Conservation (phyloP, 2,888 invertebrate genomes). For the Oxytorus armatus region DNA sequence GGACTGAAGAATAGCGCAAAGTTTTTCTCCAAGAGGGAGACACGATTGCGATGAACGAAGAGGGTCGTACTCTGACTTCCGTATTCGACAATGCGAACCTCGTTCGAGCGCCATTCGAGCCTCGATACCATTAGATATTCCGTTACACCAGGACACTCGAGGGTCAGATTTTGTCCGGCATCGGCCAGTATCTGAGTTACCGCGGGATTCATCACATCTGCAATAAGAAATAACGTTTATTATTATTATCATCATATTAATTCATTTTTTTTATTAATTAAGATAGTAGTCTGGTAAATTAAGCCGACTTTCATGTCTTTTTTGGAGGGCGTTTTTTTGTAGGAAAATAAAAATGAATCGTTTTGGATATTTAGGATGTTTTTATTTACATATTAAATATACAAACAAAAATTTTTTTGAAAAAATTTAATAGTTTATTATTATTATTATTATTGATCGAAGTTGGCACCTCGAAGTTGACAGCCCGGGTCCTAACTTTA, state of each 20-base stretch:
- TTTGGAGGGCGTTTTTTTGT: too few species aligned
- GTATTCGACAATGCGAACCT: constrained; percentile 85
- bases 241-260: background rate
- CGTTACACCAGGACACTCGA: constrained; percentile 89
- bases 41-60: constrained; percentile 85
- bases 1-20: constrained; percentile 88
- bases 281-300: too few species aligned
- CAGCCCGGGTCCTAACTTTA: too few species aligned
- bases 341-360: too few species aligned
- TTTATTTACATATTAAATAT: too few species aligned
- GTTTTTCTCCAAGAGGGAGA: constrained; percentile 87
- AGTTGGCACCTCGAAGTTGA: too few species aligned
- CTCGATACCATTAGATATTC: constrained; percentile 88
- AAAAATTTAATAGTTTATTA: too few species aligned
- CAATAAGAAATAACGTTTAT: constrained; percentile 76
- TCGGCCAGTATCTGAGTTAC: constrained; percentile 87
- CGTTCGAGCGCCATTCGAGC: constrained; percentile 87
- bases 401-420: too few species aligned
- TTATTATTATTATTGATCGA: too few species aligned
- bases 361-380: too few species aligned
- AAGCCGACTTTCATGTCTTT: too few species aligned
- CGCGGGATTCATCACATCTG: constrained; percentile 87
- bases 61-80: constrained; percentile 86
- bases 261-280: background rate
- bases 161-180: constrained; percentile 88